A percentile compares a stretch with the other conserved stretches of the same genome.
Conservation (phyloP, 2,797 vertebrate species). For the Schizopygopsis pylzovi region DNA sequence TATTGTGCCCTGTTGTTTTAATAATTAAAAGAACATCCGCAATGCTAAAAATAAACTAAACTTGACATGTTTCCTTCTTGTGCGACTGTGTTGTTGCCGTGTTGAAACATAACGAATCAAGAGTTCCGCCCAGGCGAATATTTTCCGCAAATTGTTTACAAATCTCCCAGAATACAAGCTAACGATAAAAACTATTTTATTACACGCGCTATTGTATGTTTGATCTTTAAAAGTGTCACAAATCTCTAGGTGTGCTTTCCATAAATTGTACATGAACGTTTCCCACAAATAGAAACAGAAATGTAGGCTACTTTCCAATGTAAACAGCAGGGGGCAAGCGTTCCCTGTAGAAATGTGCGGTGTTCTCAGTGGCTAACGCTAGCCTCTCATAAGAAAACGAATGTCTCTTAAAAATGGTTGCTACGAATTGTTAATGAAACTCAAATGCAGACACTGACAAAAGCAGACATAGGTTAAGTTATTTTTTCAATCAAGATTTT, state of each 20-base stretch:
- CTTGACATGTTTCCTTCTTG: background rate
- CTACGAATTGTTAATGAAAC: background rate
- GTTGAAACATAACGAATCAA: slow-evolving; percentile 27
- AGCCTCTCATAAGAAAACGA: background rate
- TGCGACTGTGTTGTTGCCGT: background rate
- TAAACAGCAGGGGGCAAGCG: background rate
- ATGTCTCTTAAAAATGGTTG: background rate
- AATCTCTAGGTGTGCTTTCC: background rate
- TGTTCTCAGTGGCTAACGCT: background rate
- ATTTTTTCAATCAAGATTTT: background rate
- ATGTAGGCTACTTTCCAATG: background rate
- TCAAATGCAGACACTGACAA: background rate
- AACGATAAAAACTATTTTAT: background rate
- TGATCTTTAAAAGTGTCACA: background rate
- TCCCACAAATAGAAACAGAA: background rate
- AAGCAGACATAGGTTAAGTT: background rate
- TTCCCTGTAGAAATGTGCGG: background rate
- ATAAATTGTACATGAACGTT: background rate
- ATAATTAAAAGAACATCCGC: background rate
- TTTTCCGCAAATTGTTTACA: background rate
- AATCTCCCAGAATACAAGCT: background rate
- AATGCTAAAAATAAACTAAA: background rate
- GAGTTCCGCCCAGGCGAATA: slow-evolving; percentile 10
- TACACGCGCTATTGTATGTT: background rate
- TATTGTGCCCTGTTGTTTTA: background rate